A percentile compares a stretch with the other conserved stretches of the same genome.
These are phyloP conservation scores for Danionella cerebrum DNA, from an alignment of 2,113 vertebrate genomes.

Conservation along the genomic window DNA sequence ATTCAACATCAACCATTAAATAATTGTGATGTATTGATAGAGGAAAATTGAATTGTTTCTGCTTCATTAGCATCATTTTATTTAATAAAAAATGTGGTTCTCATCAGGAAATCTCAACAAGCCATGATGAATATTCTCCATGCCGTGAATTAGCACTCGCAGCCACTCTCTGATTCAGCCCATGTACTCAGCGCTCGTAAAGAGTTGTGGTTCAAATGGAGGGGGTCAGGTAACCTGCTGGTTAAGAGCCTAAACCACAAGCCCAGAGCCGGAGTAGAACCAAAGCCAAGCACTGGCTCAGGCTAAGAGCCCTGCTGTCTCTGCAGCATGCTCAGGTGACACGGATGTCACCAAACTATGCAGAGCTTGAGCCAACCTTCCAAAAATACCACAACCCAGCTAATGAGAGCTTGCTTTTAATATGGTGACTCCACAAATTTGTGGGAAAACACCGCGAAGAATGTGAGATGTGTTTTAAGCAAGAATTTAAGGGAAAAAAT, in stretches of 20 bases:
- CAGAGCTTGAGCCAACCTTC: constrained; percentile 32
- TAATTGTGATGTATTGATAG: not conserved
- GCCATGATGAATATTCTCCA: constrained; percentile 14
- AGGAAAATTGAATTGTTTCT: too few relatives aligned
- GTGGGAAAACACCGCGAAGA: constrained; percentile 6
- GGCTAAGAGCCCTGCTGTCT: constrained; percentile 48
- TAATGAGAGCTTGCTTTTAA: constrained; percentile 22
- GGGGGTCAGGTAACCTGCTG: constrained; percentile 46
- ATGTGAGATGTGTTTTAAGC: not conserved
- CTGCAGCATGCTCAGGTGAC: constrained; percentile 55
- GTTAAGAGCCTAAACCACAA: constrained; percentile 34
- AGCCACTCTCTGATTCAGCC: constrained; percentile 24
- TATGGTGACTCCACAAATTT: too few relatives aligned
- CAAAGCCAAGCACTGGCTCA: constrained; percentile 29
- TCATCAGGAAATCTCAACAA: not conserved
- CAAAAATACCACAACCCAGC: constrained; percentile 44
- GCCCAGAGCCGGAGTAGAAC: constrained; percentile 33
- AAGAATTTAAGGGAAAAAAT: not conserved
- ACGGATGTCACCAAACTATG: constrained; percentile 38
- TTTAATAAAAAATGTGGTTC: too few relatives aligned
- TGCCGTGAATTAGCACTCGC: constrained; percentile 35
- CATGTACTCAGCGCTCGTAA: constrained; percentile 34
- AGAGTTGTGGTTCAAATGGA: constrained; percentile 39
- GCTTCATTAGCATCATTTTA: too few relatives aligned
- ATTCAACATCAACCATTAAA: constrained; percentile 6